Base-by-base conservation (phyloP, 1,140 invertebrate species). In the Drosophila nigrodunni region DNA sequence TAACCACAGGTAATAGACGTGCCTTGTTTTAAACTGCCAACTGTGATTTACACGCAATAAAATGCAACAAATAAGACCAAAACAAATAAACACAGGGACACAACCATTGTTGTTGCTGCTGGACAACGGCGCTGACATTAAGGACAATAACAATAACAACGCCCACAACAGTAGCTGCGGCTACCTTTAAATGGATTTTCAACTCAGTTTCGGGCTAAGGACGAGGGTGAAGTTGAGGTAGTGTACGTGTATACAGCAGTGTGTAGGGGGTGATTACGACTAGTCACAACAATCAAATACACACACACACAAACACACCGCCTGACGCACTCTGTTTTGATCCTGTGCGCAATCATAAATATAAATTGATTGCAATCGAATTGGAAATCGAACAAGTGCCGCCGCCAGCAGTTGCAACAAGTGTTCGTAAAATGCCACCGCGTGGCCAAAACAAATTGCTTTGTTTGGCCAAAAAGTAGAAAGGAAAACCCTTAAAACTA, bases 21-120 rank as follows among this genome's bases (percentile, higher is more conserved):
- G 25, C 77, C 59, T 68, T 60, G 67, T 35, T 64, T 52, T 43
- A 39, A 30, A 57, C 59, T 62, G 66, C 55, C 65, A 65, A 55
- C 35, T 43, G 74, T 85, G 86, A 89, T 85, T 89, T 89, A 88
- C 77, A 77, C 66, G 83, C 73, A 87, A 88, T 88, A 87, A 82
- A 86, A 66, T 37, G 60, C 71, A 74, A 72, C 50, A 58, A 71
- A 44, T 34, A 50, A 30, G 8, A 9, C 50, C 46, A 59, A 18
- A 43, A 44, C 57, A 44, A 47, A 66, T 34, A 78, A 67, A 66
- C 71, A 75, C 35, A 43, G 46, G 46, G 47, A 77, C 66, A 58
- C 35, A 70, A 35, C 25, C 39, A 4, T 37, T 9, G 47, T 37
- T 25, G 10, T 25, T 37, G 34, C 21, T 34, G 13, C 18, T 47